Evolutionary conservation across 2,888 invertebrate species (phyloP), one percentile per base, ranked within the genome.

Genomic region (Xiphydria camelus): DNA sequence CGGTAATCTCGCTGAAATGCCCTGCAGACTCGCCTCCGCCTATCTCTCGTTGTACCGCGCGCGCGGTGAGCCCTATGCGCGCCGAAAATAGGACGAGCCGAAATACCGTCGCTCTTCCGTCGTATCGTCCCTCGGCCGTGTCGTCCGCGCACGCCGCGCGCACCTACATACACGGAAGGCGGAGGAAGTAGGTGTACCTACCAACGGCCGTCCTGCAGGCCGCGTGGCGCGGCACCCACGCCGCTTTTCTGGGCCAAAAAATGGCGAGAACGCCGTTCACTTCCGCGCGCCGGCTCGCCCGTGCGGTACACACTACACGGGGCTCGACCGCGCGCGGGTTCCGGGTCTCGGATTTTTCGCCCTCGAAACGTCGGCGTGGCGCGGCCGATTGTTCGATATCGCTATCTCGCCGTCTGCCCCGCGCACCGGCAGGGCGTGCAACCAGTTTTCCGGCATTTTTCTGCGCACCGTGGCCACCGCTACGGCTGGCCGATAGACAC

Each of bases 171-270:
- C n/a, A n/a, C n/a, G n/a, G n/a, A n/a, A n/a, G n/a, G n/a, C n/a
- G n/a, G n/a, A n/a, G n/a, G n/a, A n/a, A n/a, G n/a, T n/a, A n/a
- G n/a, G n/a, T n/a, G n/a, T n/a, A n/a, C n/a, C n/a, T n/a, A n/a
- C n/a, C n/a, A n/a, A n/a, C n/a, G n/a, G n/a, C n/a, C n/a, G n/a
- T n/a, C n/a, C n/a, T n/a, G n/a, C n/a, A 68, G 66, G 67, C 65
- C n/a, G n/a, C n/a, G n/a, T n/a, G n/a, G n/a, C n/a, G n/a, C 62
- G 55, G 64, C 68, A 62, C 69, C 68, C 66, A 68, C 69, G 66
- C 61, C 46, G 59, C 45, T 50, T 66, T 69, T 68, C 68, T 69
- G 68, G 68, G 68, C 66, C 66, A 66, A 69, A 69, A 69, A 69
- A 69, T 69, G 45, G 38, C 22, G 43, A 45, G 47, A 50, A 45